phyloP scores from a whole-genome alignment of 2,113 vertebrate genomes.

The Pipra filicauda region DNA sequence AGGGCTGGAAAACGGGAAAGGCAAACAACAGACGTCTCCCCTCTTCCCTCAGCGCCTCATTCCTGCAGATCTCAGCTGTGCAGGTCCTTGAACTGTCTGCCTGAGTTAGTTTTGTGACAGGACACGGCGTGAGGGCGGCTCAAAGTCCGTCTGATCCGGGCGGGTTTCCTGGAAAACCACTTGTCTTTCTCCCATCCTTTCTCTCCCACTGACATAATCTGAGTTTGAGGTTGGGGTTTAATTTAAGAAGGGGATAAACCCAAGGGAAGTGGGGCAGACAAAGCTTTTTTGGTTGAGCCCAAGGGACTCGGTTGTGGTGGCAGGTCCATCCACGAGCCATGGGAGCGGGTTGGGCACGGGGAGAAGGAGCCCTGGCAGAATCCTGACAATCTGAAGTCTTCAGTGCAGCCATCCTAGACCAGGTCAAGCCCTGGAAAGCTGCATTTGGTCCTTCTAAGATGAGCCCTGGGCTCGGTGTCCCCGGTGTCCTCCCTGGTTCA shows the following conservation, averaged over 20 bases:
- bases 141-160: accelerated
- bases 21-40: accelerated
- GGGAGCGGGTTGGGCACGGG: accelerated
- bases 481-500: not conserved
- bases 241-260: not conserved
- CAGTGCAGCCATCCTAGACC: not conserved
- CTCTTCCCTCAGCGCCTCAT: not conserved
- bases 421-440: not conserved
- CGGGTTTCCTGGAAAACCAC: not conserved
- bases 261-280: accelerated
- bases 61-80: not conserved
- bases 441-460: too few species aligned
- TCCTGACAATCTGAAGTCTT: not conserved
- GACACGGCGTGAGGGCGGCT: accelerated
- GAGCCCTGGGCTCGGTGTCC: not conserved
- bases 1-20: not conserved
- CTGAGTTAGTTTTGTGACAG: not conserved
- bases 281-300: not conserved
- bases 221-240: not conserved
- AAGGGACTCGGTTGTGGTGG: not conserved
- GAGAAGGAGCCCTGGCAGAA: not conserved
- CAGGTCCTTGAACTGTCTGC: not conserved
- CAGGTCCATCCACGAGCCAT: accelerated
- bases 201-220: not conserved
- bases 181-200: not conserved